Base-by-base conservation (phyloP, 2,888 invertebrate species). In the Sinotaia quadrata region DNA sequence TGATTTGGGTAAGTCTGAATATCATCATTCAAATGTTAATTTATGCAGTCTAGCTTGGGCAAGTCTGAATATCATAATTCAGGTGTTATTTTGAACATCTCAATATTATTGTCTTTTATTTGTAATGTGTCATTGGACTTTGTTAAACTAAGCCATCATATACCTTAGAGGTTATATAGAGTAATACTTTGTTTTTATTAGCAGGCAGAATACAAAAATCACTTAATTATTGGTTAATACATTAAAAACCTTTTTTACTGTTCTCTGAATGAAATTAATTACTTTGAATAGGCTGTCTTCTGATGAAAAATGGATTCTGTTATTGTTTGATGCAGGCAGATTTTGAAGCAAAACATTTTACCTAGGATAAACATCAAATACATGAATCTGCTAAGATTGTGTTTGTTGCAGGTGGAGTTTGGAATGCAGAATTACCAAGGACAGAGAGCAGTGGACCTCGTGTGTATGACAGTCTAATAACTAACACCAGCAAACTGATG, bases 401-500 rank as follows among this genome's bases (percentile, higher is more conserved):
- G n/a, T n/a, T 10, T 51, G 8, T 10, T 24, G 4, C 51, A 71
- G 70, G 70, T 10, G 70, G 70, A 1, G 33, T 71, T 8, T 71
- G 70, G 70, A 49, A 41, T 36, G n/a, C 10, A 5, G 54, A 59
- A 15, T 57, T 58, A 21, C n/a, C 34, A n/a, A 41, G 49, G 3
- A 29, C 49, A 27, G 27, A 34, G 0, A 49, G 33, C 51, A 37
- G 36, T 24, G 67, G 68, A 2, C 66, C 71, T 1, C 27, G 85
- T 4, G 87, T 87, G 15, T 87, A 86, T 81, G 80, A 84, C 44
- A 79, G 81, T 8, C 87, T 89, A 0, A 81, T 87, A 27, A 88
- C 87, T 73, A 89, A 89, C 75, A 85, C 85, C 7, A 85, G 84
- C 62, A 89, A 89, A 75, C 87, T 87, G 73, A 81, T 87, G 77